phyloP scores from a whole-genome alignment of 2,888 invertebrate species.

The Girardia tigrina region DNA sequence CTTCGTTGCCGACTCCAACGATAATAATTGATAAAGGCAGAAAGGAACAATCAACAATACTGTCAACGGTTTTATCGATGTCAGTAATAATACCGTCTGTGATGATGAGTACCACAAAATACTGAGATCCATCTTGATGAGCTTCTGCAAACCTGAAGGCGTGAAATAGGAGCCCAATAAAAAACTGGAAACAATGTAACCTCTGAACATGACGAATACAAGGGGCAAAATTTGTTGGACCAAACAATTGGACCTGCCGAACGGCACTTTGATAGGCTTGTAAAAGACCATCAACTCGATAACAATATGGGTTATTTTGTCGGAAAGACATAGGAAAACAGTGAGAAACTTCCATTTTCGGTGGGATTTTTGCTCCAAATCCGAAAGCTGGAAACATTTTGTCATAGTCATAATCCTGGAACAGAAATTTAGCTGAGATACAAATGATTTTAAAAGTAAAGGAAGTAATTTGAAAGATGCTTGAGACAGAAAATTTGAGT shows the following conservation, averaged over 20 bases:
- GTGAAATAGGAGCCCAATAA: no score
- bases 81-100: conserved; percentile 58
- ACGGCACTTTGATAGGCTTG: conserved; percentile 53
- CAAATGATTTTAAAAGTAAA: no score
- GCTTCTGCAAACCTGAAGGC: conserved; percentile 41
- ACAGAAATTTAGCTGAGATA: no score
- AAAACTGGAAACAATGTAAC: no score
- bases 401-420: conserved; percentile 51
- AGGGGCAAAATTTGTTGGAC: conserved; percentile 57
- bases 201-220: conserved; percentile 52
- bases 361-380: conserved; percentile 52
- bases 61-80: conserved; percentile 50
- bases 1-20: conserved; percentile 48
- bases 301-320: conserved; percentile 52
- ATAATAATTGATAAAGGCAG: conserved; percentile 49
- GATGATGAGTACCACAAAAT: conserved; percentile 56
- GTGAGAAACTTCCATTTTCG: conserved; percentile 38
- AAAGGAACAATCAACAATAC: conserved; percentile 46
- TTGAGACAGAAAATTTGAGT: no score
- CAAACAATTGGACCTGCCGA: conserved; percentile 53
- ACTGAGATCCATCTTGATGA: conserved; percentile 52
- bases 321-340: conserved; percentile 33
- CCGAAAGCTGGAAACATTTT: conserved; percentile 52
- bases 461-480: no score
- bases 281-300: conserved; percentile 52